Conservation (phyloP, 2,797 vertebrate species). For the Prunella strophiata region DNA sequence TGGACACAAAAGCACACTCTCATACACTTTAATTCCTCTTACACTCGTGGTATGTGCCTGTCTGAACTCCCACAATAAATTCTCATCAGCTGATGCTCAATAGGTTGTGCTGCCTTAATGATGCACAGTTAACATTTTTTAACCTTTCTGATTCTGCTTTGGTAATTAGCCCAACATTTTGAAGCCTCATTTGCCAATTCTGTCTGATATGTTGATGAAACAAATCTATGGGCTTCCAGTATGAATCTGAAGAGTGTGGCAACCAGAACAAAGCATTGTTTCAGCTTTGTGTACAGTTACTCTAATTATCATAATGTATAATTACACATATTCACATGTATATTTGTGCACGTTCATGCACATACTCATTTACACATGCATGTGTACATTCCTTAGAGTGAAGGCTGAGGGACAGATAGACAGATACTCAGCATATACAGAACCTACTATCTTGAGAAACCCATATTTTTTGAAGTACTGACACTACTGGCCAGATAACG, state of each 20-base stretch:
- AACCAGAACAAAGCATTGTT: not conserved
- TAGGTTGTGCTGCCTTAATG: not conserved
- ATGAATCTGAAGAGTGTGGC: not conserved
- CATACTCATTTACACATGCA: not conserved
- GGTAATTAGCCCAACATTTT: not conserved
- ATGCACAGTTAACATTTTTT: conserved; percentile 12
- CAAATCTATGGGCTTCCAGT: not conserved
- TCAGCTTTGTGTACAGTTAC: not conserved
- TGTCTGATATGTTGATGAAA: not conserved
- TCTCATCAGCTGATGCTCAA: not conserved
- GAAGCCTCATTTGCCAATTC: not conserved
- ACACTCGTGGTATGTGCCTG: not conserved
- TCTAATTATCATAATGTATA: not conserved
- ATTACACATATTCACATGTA: not conserved
- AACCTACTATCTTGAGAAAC: not conserved
- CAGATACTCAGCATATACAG: not conserved
- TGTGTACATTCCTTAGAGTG: not conserved
- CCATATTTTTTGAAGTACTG: not conserved
- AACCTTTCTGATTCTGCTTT: conserved; percentile 19
- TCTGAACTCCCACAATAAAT: conserved; percentile 4
- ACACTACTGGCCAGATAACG: not conserved
- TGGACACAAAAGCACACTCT: not conserved
- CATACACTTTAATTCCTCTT: not conserved
- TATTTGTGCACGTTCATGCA: not conserved
- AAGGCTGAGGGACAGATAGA: not conserved